phyloP scores from a whole-genome alignment of 2,113 vertebrate genomes.

The Stomatorhinus ivindoensis region DNA sequence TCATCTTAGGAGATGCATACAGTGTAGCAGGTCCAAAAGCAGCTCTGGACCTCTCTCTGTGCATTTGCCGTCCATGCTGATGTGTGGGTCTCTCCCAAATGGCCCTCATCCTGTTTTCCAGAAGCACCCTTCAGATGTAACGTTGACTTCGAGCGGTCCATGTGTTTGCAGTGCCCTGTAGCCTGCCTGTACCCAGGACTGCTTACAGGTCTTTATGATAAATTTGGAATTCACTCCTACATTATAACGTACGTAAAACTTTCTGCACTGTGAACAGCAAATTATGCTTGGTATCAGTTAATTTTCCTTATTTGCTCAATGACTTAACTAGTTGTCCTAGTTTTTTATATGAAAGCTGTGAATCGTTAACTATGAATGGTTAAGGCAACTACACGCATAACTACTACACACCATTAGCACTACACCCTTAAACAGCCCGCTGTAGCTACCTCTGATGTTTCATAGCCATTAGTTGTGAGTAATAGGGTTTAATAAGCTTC shows the following conservation, averaged over 20 bases:
- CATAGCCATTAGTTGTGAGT: background rate
- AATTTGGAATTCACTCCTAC: background rate
- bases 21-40: background rate
- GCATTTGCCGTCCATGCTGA: background rate
- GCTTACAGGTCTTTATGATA: background rate
- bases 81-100: background rate
- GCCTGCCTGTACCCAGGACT: background rate
- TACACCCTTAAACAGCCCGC: background rate
- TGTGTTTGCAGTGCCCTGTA: too few species aligned
- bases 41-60: background rate
- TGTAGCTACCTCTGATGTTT: background rate
- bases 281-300: background rate
- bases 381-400: background rate
- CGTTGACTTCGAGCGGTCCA: too few species aligned
- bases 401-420: background rate
- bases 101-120: too few species aligned
- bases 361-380: background rate
- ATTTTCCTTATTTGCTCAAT: background rate
- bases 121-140: too few species aligned
- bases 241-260: background rate
- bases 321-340: background rate
- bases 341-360: background rate
- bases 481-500: background rate
- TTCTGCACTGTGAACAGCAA: background rate
- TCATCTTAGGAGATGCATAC: background rate